phyloP scores from a whole-genome alignment of 2,113 vertebrate genomes.

The Himantopus leucocephalus region DNA sequence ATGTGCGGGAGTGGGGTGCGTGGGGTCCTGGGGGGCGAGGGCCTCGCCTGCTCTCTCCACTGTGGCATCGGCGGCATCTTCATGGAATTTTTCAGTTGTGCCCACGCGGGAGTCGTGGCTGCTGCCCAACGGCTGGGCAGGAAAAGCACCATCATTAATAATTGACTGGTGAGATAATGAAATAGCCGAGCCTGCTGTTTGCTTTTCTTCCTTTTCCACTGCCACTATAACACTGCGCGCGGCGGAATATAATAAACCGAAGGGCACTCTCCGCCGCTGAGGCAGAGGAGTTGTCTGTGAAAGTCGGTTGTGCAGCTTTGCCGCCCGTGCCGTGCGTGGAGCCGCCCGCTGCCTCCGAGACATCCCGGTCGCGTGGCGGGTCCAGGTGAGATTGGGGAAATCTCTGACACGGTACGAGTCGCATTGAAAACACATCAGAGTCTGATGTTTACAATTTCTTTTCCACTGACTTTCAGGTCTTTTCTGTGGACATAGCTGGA shows the following conservation, averaged over 20 bases:
- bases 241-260: rapidly evolving
- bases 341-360: rapidly evolving
- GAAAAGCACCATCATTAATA: not conserved
- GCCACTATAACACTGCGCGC: rapidly evolving
- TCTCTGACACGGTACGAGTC: rapidly evolving
- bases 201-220: not conserved
- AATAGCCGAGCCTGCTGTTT: not conserved
- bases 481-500: not conserved
- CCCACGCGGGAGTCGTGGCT: not conserved
- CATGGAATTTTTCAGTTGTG: not conserved
- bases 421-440: rapidly evolving
- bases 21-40: rapidly evolving
- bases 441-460: not conserved
- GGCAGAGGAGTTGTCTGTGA: not conserved
- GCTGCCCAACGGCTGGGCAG: not conserved
- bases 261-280: not conserved
- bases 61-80: not conserved
- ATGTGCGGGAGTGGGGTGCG: rapidly evolving
- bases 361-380: rapidly evolving
- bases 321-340: rapidly evolving
- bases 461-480: not conserved
- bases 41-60: not conserved
- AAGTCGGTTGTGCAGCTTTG: rapidly evolving
- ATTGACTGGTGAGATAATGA: conserved; percentile 38
- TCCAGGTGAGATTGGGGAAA: not conserved